These are phyloP conservation scores for Nephrotoma flavescens DNA, from an alignment of 2,888 invertebrate genomes.

Conservation along the genomic window DNA sequence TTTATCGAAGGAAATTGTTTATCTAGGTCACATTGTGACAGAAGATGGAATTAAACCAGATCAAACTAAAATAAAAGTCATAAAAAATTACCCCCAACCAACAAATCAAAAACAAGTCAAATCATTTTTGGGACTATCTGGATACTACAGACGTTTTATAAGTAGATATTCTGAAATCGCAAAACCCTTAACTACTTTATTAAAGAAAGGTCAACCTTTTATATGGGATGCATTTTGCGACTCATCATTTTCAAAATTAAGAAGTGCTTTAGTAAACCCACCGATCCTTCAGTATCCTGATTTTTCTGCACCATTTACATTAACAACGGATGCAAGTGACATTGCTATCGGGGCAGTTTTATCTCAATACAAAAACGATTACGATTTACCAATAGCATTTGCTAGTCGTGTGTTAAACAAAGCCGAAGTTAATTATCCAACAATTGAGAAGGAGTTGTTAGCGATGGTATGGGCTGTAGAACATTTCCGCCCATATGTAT, in stretches of 20 bases:
- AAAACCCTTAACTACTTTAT: too few species aligned
- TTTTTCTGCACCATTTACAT: conserved; percentile 15
- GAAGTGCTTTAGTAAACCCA: too few species aligned
- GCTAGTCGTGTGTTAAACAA: conserved; percentile 15
- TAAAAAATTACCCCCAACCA: conserved; percentile 14
- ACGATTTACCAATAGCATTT: too few species aligned
- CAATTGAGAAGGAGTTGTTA: conserved; percentile 12
- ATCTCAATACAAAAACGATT: conserved; percentile 12
- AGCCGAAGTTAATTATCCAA: conserved; percentile 11
- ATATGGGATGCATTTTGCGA: background rate
- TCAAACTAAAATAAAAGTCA: conserved; percentile 13
- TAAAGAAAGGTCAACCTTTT: background rate
- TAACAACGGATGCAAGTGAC: conserved; percentile 18
- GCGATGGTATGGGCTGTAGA: conserved; percentile 10
- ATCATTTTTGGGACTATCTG: conserved; percentile 19
- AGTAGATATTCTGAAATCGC: too few species aligned
- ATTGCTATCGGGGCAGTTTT: background rate
- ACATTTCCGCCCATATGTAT: too few species aligned
- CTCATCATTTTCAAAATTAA: too few species aligned
- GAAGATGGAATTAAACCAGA: conserved; percentile 14
- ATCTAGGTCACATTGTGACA: too few species aligned
- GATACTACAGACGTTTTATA: conserved; percentile 23
- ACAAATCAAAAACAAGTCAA: conserved; percentile 12
- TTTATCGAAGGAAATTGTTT: too few species aligned
- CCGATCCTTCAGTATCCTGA: conserved; percentile 15